These are phyloP conservation scores for Hirundo rustica DNA, from an alignment of 2,797 vertebrate genomes.

Conservation along the genomic window DNA sequence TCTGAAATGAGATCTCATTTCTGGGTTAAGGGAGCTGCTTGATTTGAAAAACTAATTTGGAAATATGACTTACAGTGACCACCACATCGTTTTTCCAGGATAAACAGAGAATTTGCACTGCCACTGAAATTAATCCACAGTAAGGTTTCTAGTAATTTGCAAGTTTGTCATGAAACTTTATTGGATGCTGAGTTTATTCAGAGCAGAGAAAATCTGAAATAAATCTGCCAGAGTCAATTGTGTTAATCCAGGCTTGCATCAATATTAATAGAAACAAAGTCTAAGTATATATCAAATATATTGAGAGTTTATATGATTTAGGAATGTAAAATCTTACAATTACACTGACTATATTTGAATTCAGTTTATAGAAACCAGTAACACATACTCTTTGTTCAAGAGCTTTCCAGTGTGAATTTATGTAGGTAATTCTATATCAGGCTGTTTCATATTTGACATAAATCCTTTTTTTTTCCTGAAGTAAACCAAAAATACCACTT, in stretches of 20 bases:
- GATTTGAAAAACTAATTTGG: constrained; percentile 18
- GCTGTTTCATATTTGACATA: background rate
- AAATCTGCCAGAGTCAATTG: background rate
- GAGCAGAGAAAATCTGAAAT: background rate
- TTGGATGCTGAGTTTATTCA: background rate
- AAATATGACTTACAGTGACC: background rate
- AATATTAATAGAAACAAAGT: background rate
- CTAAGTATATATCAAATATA: background rate
- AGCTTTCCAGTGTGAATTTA: background rate
- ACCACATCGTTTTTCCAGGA: background rate
- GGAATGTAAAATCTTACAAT: background rate
- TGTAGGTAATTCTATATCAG: background rate
- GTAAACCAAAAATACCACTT: background rate
- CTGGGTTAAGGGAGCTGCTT: background rate
- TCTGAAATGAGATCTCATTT: constrained; percentile 55
- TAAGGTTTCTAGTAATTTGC: background rate
- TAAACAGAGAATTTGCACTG: background rate
- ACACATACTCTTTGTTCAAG: background rate
- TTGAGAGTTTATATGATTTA: background rate
- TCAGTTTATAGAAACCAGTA: background rate
- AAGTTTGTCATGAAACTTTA: background rate
- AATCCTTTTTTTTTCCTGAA: background rate
- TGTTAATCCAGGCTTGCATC: background rate
- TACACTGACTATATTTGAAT: background rate
- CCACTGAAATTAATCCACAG: background rate